These are phyloP conservation scores for Acyrthosiphon pisum DNA, from an alignment of 1,140 invertebrate genomes.

Conservation along the genomic window DNA sequence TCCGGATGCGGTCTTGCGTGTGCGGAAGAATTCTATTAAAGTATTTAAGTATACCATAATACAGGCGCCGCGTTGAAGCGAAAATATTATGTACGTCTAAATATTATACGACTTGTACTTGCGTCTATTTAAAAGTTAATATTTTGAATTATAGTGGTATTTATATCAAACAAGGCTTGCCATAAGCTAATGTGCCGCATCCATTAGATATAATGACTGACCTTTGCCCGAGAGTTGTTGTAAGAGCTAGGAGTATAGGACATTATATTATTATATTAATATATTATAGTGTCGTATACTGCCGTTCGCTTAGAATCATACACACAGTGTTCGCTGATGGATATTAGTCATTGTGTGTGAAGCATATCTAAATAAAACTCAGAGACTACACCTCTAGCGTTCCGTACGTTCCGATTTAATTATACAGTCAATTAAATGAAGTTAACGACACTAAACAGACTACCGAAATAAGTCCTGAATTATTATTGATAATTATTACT, in stretches of 20 bases:
- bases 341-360: constrained; percentile 20
- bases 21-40: background rate
- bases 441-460: constrained; percentile 24
- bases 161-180: background rate
- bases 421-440: background rate
- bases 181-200: background rate
- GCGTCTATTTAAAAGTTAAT: background rate
- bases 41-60: background rate
- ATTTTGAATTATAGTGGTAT: background rate
- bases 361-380: constrained; percentile 20
- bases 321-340: background rate
- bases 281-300: too few relatives aligned
- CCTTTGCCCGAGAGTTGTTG: constrained; percentile 18
- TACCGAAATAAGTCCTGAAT: background rate
- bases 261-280: background rate
- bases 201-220: constrained; percentile 8
- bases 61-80: background rate
- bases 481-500: background rate
- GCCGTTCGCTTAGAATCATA: background rate
- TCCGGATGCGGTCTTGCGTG: background rate
- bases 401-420: background rate
- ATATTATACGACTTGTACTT: background rate
- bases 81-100: background rate
- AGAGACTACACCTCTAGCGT: background rate
- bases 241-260: background rate